phyloP scores from a whole-genome alignment of 2,888 invertebrate species.

The Seira ritae region DNA sequence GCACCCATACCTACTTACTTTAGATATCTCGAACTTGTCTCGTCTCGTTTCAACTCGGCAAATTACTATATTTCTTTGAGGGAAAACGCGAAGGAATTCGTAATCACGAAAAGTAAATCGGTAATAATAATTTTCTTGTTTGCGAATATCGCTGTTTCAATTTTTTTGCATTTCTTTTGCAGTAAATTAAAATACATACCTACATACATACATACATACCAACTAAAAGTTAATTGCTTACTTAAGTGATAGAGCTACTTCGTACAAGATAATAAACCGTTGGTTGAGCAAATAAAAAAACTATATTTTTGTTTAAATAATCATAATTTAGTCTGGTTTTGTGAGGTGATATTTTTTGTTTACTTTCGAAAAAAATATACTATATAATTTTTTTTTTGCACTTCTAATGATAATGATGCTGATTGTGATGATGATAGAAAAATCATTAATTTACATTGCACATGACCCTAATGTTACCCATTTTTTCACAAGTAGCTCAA shows the following conservation, averaged over 20 bases:
- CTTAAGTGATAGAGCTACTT: constrained; percentile 29
- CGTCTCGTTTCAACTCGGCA: background rate
- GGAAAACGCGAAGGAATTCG: background rate
- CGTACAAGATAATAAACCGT: constrained; percentile 44
- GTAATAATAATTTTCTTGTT: background rate
- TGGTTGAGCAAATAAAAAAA: background rate
- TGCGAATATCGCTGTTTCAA: too few species aligned
- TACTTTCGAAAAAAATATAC: background rate
- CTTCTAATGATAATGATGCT: constrained; percentile 25
- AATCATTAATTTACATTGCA: constrained; percentile 47
- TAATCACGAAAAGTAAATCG: background rate
- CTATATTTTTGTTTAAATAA: background rate
- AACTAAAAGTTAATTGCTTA: constrained; percentile 41
- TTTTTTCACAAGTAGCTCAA: too few species aligned
- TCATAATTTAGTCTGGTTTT: constrained; percentile 10
- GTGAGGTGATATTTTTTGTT: background rate
- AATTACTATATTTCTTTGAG: background rate
- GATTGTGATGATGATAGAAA: constrained; percentile 35
- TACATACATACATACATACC: background rate
- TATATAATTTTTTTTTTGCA: constrained; percentile 24
- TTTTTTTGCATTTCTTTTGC: too few species aligned
- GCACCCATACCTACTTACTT: background rate
- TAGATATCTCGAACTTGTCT: background rate
- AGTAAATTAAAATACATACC: too few species aligned
- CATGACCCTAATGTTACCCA: constrained; percentile 49